Evolutionary conservation across 1,140 invertebrate genomes (phyloP).

Genomic region (Drosophila subobscura): DNA sequence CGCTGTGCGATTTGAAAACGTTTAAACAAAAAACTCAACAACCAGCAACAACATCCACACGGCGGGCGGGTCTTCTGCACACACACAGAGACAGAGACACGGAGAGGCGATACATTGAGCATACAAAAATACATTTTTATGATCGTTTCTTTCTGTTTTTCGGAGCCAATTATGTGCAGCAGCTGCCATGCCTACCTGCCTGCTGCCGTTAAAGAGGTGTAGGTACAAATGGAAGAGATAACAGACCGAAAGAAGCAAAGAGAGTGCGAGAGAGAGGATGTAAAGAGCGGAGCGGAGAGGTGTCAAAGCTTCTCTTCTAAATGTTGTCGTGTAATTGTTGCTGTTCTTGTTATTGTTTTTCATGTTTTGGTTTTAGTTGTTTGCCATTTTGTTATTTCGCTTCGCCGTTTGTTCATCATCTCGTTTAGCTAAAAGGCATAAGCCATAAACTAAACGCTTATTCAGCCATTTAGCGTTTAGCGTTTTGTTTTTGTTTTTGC

Average conservation of each 20-base stretch:
- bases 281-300: constrained; percentile 12
- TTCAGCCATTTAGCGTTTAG: constrained; percentile 32
- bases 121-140: constrained; percentile 65
- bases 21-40: constrained; percentile 73
- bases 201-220: constrained; percentile 55
- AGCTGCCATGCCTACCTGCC: constrained; percentile 23
- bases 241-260: background rate
- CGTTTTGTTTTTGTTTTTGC: constrained; percentile 8
- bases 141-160: constrained; percentile 52
- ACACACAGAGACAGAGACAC: constrained; percentile 32
- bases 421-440: constrained; percentile 56
- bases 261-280: constrained; percentile 2
- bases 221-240: background rate
- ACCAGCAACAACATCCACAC: constrained; percentile 47
- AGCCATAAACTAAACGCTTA: constrained; percentile 60
- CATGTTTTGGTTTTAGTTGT: constrained; percentile 27
- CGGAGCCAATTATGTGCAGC: constrained; percentile 78
- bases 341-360: constrained; percentile 36
- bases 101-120: constrained; percentile 34
- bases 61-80: constrained; percentile 76
- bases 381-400: constrained; percentile 59
- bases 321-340: constrained; percentile 29
- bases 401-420: constrained; percentile 26
- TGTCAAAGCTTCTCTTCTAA: constrained; percentile 61
- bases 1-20: constrained; percentile 80